Evolutionary conservation across 2,797 vertebrate species (phyloP), one percentile per base, ranked within the genome.

Genomic region (Pogonophryne albipinna): DNA sequence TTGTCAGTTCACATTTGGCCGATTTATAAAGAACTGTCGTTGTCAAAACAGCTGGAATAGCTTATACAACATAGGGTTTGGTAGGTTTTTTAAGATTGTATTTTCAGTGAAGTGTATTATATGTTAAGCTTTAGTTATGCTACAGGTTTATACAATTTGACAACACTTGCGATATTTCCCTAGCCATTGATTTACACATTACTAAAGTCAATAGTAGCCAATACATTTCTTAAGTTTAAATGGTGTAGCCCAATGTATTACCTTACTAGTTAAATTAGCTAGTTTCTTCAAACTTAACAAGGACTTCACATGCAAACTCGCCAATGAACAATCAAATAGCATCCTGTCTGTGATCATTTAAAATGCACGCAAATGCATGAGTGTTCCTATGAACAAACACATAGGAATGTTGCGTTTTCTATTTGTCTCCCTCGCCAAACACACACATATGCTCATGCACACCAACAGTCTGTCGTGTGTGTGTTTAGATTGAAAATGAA

Each of bases 401-500:
- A 65, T 66, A 72, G 61, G 10, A 46, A 73, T 58, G 13, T 23
- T 46, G 46, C 41, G 52, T 64, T 27, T 58, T 74, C 61, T 46
- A 2, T 20, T 31, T 23, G 41, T 72, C 70, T 61, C 20, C 52
- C 19, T 38, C 4, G 49, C 27, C 10, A 7, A 16, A 27, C 15
- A 63, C 23, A 49, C 38, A 42, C 44, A 60, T 2, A 31, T 23
- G 14, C 10, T 8, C n/a, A 17, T 13, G 19, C 27, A 31, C 65
- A n/a, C 59, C 14, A 42, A 12, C 50, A 14, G 66, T 66, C 50
- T 44, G 19, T 66, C 46, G 20, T 64, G 19, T 50, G 58, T 76
- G 78, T 84, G 72, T 83, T 80, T 76, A 20, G 70, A 82, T 77
- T 76, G 80, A 84, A 89, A 90, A 89, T 82, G 81, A 87, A 91